Evolutionary conservation across 1,140 invertebrate genomes (phyloP), one percentile per base, ranked within the genome.

Genomic region (Lethocerus indicus): DNA sequence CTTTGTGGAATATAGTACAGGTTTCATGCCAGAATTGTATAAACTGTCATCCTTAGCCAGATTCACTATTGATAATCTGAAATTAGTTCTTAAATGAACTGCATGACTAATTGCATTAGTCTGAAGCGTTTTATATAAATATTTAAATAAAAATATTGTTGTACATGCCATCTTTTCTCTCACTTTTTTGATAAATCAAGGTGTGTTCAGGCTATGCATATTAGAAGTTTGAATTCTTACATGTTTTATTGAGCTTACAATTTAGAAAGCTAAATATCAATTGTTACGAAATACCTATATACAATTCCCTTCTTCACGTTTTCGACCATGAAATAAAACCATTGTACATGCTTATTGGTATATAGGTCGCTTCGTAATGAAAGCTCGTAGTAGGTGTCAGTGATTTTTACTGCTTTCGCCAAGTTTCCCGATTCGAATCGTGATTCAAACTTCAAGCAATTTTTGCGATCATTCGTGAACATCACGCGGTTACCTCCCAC

Each of bases 351-450:
- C 52, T 85, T 72, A 60, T 87, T 85, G 3, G 88, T 93, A 60
- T 93, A 94, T 45, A 96, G 72, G 71, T 97, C 93, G 21, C 87
- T 83, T 47, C 88, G 74, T 25, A 98, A 68, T 58, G 95, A 83
- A n/a, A 98, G 70, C 66, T 98, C 91, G 64, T 98, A 98, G 63
- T 95, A 95, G 24, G 77, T 83, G 48, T 80, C 78, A 6, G 83
- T 84, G 42, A 96, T 88, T 67, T 87, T 85, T 48, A 96, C 83
- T 2, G 83, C 92, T 73, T 92, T 93, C 3, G 89, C 80, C 47
- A 98, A 69, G 67, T 98, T 98, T 29, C 92, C 94, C 49, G 83
- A 87, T 68, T 98, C 94, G 64, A 98, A 98, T 56, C 91, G 77
- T 12, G 91, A 92, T 64, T 97, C 92, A 64, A 98, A 98, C 50